Evolutionary conservation across 2,888 invertebrate species (phyloP).

Genomic region (Archips crataeganus): DNA sequence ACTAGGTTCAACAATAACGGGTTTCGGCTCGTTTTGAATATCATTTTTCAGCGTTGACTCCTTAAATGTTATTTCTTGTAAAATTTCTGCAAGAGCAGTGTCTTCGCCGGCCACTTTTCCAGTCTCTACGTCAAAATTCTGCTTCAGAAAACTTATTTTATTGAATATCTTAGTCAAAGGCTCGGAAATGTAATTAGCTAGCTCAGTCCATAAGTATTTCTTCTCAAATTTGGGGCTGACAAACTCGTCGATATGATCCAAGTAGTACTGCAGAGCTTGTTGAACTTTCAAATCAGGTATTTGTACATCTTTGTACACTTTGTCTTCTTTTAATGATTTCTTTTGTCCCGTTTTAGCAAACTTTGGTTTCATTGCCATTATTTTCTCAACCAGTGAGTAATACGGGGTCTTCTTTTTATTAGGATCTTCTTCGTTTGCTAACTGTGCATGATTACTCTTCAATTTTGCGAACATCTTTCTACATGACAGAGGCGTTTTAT

Average conservation of each 20-base stretch:
- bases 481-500: constrained; percentile 63
- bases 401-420: constrained; percentile 54
- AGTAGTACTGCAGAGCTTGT: constrained; percentile 67
- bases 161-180: constrained; percentile 68
- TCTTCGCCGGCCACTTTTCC: constrained; percentile 52
- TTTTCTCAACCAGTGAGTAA: constrained; percentile 62
- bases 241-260: constrained; percentile 73
- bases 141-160: constrained; percentile 74
- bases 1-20: constrained; percentile 48
- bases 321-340: constrained; percentile 54
- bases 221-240: constrained; percentile 72
- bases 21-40: constrained; percentile 54
- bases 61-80: constrained; percentile 64
- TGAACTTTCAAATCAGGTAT: constrained; percentile 64
- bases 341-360: constrained; percentile 56
- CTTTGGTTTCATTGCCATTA: constrained; percentile 64
- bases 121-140: constrained; percentile 58
- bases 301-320: constrained; percentile 61
- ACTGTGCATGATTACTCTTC: constrained; percentile 58
- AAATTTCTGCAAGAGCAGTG: constrained; percentile 52
- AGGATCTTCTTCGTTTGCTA: constrained; percentile 45
- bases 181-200: constrained; percentile 63
- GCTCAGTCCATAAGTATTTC: constrained; percentile 72
- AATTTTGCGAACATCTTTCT: constrained; percentile 69
- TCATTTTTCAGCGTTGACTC: constrained; percentile 59